A percentile compares a stretch with the other conserved stretches of the same genome.
phyloP scores from a whole-genome alignment of 2,797 vertebrate species.

The Danio aesculapii region DNA sequence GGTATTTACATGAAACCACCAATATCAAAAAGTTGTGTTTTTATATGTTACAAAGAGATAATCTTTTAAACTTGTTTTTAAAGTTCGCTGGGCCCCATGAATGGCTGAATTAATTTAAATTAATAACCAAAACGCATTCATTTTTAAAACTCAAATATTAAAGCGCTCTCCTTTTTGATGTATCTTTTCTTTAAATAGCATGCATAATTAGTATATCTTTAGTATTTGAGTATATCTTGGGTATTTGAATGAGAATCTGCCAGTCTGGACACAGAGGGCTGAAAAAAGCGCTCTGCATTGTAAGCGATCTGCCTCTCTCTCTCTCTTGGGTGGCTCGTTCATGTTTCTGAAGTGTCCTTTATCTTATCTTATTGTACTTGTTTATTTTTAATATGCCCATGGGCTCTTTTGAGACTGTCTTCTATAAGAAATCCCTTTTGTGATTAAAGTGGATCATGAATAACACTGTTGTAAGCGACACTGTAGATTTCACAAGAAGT shows the following conservation, averaged over 20 bases:
- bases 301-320: neutral
- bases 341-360: constrained; percentile 41
- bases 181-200: neutral
- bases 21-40: too few relatives aligned
- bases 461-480: constrained; percentile 35
- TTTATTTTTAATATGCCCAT: constrained; percentile 58
- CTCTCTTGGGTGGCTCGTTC: constrained; percentile 22
- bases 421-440: constrained; percentile 51
- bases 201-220: constrained; percentile 11
- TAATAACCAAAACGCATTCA: too few relatives aligned
- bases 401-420: constrained; percentile 28
- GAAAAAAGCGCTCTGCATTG: constrained; percentile 1
- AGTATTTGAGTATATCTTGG: constrained; percentile 1
- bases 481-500: constrained; percentile 29
- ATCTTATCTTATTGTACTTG: constrained; percentile 55
- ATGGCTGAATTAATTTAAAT: too few relatives aligned
- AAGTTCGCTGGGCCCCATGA: too few relatives aligned
- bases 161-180: neutral
- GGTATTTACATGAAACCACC: too few relatives aligned
- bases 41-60: too few relatives aligned
- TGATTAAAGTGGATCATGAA: constrained; percentile 46
- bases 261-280: constrained; percentile 14
- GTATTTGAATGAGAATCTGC: neutral
- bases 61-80: too few relatives aligned
- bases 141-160: neutral